A percentile compares a stretch with the other conserved stretches of the same genome.
phyloP scores from a whole-genome alignment of 2,797 vertebrate species.

The Girardinus metallicus region DNA sequence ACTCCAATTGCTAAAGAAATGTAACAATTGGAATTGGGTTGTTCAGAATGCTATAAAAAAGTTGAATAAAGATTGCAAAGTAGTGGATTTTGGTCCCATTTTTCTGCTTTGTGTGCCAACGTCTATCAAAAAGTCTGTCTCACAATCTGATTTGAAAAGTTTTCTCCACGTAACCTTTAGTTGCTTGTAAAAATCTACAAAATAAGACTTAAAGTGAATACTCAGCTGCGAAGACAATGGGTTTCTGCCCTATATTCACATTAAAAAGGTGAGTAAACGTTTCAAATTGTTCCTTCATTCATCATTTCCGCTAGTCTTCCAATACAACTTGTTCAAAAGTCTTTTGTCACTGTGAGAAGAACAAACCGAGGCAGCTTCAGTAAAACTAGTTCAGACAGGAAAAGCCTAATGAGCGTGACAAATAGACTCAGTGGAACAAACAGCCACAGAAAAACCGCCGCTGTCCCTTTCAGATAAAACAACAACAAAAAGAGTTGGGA shows the following conservation, averaged over 20 bases:
- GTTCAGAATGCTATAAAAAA: no score
- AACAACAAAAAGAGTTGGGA: background rate
- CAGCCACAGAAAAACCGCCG: background rate
- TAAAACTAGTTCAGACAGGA: constrained; percentile 51
- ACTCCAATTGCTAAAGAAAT: no score
- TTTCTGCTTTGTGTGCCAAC: no score
- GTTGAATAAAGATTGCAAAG: no score
- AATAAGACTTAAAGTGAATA: background rate
- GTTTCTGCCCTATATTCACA: background rate
- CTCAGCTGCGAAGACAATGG: background rate
- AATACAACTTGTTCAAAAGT: background rate
- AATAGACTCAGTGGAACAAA: constrained; percentile 40
- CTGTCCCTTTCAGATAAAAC: constrained; percentile 3
- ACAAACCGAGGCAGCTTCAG: constrained; percentile 9
- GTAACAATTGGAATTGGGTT: no score
- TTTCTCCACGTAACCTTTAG: background rate
- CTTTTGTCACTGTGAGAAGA: constrained; percentile 2
- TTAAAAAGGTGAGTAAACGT: background rate
- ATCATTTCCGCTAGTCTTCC: background rate
- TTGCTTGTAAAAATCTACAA: background rate
- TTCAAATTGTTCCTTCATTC: background rate
- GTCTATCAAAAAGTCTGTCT: background rate
- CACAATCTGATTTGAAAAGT: background rate
- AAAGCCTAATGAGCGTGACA: constrained; percentile 4
- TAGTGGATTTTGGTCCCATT: no score